Evolutionary conservation across 2,113 vertebrate genomes (phyloP).

Genomic region (Elephantulus edwardii): DNA sequence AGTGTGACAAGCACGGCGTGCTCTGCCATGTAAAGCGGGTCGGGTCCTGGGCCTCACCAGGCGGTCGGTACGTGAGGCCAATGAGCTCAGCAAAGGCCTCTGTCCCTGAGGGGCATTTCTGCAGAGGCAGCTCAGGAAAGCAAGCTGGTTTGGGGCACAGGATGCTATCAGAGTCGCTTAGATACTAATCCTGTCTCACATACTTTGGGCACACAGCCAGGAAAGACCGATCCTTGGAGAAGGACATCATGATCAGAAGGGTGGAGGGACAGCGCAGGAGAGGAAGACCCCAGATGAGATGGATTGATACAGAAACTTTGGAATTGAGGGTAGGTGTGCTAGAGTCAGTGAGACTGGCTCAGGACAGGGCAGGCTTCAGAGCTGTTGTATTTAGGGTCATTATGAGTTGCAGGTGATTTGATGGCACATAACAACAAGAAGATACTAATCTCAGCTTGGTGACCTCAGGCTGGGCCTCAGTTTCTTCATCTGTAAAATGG

Average conservation of each 20-base stretch:
- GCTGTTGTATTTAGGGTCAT: too few relatives aligned
- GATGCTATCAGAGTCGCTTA: neutral
- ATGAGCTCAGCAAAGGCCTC: neutral
- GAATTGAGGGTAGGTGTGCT: too few relatives aligned
- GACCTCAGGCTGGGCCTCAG: neutral
- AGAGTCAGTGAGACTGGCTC: too few relatives aligned
- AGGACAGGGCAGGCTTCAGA: too few relatives aligned
- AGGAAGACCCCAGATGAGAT: too few relatives aligned
- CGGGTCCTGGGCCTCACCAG: neutral
- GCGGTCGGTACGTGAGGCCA: neutral
- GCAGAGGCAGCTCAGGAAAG: neutral
- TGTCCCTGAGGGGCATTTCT: neutral
- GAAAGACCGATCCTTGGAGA: too few relatives aligned
- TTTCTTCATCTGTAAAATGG: neutral
- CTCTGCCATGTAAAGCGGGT: neutral
- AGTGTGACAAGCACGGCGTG: neutral
- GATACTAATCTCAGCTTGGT: neutral
- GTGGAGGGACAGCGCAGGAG: too few relatives aligned
- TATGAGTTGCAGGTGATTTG: too few relatives aligned
- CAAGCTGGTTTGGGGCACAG: neutral
- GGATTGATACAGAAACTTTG: too few relatives aligned
- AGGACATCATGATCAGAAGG: too few relatives aligned
- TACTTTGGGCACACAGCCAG: too few relatives aligned
- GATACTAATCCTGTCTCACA: neutral
- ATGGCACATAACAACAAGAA: too few relatives aligned